Evolutionary conservation across 2,113 vertebrate species (phyloP).

Genomic region (Trichomycterus rosablanca): DNA sequence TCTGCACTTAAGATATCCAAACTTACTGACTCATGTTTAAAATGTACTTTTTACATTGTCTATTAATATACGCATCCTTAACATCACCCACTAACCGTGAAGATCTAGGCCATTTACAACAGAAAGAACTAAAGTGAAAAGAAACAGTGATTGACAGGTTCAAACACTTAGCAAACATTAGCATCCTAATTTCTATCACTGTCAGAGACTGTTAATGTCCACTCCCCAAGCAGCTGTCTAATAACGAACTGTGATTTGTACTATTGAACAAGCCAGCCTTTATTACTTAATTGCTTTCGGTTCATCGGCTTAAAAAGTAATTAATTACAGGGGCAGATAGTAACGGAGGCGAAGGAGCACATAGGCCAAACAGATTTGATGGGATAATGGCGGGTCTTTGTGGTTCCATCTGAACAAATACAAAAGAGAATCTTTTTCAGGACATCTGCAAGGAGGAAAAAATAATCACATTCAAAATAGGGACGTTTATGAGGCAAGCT

Average conservation of each 20-base stretch:
- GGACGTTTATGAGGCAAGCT: slow-evolving; percentile 52
- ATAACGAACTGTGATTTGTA: slow-evolving; percentile 63
- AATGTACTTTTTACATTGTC: too few species aligned
- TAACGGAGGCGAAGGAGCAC: slow-evolving; percentile 68
- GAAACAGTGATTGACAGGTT: slow-evolving; percentile 58
- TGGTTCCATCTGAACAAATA: slow-evolving; percentile 43
- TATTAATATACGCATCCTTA: too few species aligned
- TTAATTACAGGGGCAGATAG: slow-evolving; percentile 68
- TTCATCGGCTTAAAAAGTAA: slow-evolving; percentile 74
- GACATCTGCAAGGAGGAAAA: slow-evolving; percentile 45
- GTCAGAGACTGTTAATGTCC: slow-evolving; percentile 63
- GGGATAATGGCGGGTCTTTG: slow-evolving; percentile 61
- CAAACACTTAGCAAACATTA: slow-evolving; percentile 59
- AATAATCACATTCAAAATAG: slow-evolving; percentile 62
- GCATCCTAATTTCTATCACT: slow-evolving; percentile 62
- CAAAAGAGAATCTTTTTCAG: slow-evolving; percentile 49
- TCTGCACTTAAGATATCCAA: too few species aligned
- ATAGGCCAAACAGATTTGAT: slow-evolving; percentile 59
- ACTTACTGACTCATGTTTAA: too few species aligned
- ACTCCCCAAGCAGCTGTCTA: slow-evolving; percentile 62
- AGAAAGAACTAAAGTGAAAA: slow-evolving; percentile 13
- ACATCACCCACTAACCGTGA: neutral
- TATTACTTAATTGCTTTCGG: slow-evolving; percentile 72
- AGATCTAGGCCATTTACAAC: neutral
- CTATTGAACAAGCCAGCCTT: slow-evolving; percentile 66